Conservation (phyloP, 2,113 vertebrate species). For the Phoenicopterus ruber region DNA sequence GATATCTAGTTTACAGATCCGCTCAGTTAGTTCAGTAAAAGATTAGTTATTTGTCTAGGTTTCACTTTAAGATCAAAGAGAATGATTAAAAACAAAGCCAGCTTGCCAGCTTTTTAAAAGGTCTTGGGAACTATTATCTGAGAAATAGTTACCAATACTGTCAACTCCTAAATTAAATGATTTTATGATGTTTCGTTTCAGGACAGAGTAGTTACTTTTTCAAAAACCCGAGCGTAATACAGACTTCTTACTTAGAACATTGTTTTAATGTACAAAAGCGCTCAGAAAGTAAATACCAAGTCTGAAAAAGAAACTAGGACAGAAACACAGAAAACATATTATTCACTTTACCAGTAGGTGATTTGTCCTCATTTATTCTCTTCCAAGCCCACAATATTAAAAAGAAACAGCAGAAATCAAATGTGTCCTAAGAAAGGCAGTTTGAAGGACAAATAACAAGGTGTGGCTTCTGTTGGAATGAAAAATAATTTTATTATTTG, state of each 20-base stretch:
- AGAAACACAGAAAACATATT: not conserved
- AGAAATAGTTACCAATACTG: not conserved
- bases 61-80: not conserved
- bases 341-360: not conserved
- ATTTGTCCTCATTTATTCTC: conserved; percentile 26
- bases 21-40: not conserved
- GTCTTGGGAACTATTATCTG: not conserved
- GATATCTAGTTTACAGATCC: not conserved
- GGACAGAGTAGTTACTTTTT: not conserved
- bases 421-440: not conserved
- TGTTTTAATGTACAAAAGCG: not conserved
- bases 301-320: not conserved
- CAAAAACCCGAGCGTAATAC: not conserved
- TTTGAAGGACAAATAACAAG: not conserved
- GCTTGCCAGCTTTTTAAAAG: not conserved
- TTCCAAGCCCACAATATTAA: not conserved
- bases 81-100: not conserved
- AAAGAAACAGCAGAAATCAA: not conserved
- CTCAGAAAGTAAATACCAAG: conserved; percentile 10
- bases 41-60: not conserved
- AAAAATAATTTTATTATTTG: not conserved
- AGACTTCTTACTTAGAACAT: not conserved
- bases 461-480: not conserved
- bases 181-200: not conserved
- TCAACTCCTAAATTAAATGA: not conserved